Conservation (phyloP, 2,888 invertebrate species). For the Drosophila parthenogenetica region DNA sequence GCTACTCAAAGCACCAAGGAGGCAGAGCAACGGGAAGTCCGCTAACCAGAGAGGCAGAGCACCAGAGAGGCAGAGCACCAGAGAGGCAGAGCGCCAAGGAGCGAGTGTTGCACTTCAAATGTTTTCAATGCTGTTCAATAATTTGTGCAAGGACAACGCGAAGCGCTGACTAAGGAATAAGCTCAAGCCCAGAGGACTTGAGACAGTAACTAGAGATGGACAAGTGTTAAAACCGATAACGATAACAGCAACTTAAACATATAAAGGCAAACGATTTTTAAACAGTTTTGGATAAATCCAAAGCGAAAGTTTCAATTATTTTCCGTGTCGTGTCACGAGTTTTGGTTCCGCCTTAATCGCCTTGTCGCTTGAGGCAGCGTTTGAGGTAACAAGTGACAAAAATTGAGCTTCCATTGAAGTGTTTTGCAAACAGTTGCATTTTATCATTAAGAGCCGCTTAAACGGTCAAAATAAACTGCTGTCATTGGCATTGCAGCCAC, state of each 20-base stretch:
- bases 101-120: constrained; percentile 67
- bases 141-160: constrained; percentile 68
- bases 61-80: no score
- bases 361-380: neutral
- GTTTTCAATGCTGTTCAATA: constrained; percentile 82
- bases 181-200: constrained; percentile 4
- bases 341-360: neutral
- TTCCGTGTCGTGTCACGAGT: constrained; percentile 21
- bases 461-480: constrained; percentile 31
- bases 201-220: constrained; percentile 29
- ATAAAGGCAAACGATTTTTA: no score
- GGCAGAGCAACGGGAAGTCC: no score
- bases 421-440: constrained; percentile 72
- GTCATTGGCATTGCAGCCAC: constrained; percentile 14
- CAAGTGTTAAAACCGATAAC: neutral
- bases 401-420: constrained; percentile 56
- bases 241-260: no score
- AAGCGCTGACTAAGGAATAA: constrained; percentile 54
- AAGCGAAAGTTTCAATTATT: neutral
- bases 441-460: constrained; percentile 51
- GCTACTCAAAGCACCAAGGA: constrained; percentile 18
- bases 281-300: no score
- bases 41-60: neutral
- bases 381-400: constrained; percentile 28
- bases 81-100: neutral